These are phyloP conservation scores for Antigone vipio DNA, from an alignment of 2,113 vertebrate species.

Conservation along the genomic window DNA sequence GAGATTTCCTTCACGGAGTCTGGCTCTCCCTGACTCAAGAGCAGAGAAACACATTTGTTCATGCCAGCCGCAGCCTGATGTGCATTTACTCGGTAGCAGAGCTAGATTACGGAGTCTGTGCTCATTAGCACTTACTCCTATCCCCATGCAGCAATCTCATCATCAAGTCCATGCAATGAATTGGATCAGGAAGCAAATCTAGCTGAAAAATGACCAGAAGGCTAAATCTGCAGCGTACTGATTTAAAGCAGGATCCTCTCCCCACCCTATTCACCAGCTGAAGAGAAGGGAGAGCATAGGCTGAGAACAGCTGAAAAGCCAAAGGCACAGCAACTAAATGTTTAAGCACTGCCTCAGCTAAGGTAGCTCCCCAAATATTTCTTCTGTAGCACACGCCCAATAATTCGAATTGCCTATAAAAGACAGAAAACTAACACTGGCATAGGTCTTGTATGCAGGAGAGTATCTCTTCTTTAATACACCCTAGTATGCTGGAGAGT, in stretches of 20 bases:
- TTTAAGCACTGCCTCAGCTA: not conserved
- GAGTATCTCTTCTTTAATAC: not conserved
- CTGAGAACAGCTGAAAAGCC: not conserved
- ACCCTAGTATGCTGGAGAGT: not conserved
- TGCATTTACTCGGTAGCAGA: not conserved
- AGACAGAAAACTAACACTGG: not conserved
- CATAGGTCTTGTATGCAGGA: not conserved
- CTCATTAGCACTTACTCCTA: not conserved
- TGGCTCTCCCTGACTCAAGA: not conserved
- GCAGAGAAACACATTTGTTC: not conserved
- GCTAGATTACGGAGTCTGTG: not conserved
- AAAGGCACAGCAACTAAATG: not conserved
- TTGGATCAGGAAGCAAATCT: not conserved
- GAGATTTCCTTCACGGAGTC: not conserved
- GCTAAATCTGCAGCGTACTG: accelerated
- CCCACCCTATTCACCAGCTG: not conserved
- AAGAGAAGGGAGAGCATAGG: not conserved
- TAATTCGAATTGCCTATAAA: not conserved
- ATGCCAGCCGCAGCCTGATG: not conserved
- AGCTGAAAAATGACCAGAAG: not conserved
- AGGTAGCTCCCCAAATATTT: not conserved
- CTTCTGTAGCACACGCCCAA: not conserved
- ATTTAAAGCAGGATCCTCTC: not conserved
- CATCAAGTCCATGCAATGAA: not conserved
- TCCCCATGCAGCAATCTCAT: not conserved